Percentiles rank a stretch among this genome's conserved stretches.
Evolutionary conservation across 2,797 vertebrate species (phyloP).

Genomic region (Siniperca scherzeri): DNA sequence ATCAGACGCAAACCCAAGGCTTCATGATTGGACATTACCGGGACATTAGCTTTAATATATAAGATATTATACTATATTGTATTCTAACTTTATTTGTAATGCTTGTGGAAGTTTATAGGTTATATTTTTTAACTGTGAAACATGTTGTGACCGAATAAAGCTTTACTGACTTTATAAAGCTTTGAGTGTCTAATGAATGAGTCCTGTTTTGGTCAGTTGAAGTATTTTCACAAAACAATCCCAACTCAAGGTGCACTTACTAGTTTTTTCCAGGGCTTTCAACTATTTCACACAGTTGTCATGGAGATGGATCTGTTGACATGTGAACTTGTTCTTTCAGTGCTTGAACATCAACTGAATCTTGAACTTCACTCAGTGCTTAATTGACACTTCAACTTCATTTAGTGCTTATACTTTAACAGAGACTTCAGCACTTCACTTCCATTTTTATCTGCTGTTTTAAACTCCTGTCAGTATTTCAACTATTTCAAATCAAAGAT

Average conservation of each 20-base stretch:
- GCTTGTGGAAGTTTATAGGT: slow-evolving; percentile 40
- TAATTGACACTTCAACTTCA: not conserved
- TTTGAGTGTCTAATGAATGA: slow-evolving; percentile 6
- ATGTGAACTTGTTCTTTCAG: not conserved
- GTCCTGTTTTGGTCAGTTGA: not conserved
- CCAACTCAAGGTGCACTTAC: not conserved
- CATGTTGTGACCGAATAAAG: slow-evolving; percentile 69
- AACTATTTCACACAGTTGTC: not conserved
- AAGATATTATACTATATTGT: slow-evolving; percentile 33
- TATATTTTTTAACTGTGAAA: slow-evolving; percentile 74
- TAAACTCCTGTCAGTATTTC: not conserved
- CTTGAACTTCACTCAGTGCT: not conserved
- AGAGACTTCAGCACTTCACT: too few relatives aligned
- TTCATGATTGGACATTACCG: slow-evolving; percentile 37
- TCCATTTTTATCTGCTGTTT: too few relatives aligned
- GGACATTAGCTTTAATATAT: slow-evolving; percentile 32
- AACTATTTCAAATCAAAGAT: not conserved
- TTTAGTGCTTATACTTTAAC: not conserved
- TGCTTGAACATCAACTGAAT: not conserved
- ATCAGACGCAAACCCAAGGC: slow-evolving; percentile 74
- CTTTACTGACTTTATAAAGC: slow-evolving; percentile 53
- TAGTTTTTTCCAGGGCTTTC: not conserved
- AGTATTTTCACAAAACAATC: not conserved
- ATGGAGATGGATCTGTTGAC: not conserved
- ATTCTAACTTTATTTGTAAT: slow-evolving; percentile 33